phyloP scores from a whole-genome alignment of 2,888 invertebrate genomes.

The Ecdyonurus torrentis region DNA sequence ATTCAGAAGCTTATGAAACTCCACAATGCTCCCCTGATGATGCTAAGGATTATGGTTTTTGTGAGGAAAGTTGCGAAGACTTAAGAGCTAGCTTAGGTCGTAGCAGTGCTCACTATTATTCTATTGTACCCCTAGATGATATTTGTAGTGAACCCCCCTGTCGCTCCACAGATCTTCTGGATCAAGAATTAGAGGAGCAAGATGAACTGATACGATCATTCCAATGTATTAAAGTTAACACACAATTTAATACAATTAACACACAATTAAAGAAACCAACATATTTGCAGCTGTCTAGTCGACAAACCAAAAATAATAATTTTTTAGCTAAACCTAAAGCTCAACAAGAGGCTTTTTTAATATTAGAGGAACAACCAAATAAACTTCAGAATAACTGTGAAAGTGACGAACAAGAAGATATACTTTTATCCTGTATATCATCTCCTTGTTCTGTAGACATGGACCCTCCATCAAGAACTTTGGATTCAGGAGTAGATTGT shows the following conservation, averaged over 20 bases:
- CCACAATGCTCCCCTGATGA: conserved; percentile 30
- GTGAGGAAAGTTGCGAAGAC: not conserved
- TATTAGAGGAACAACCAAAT: not conserved
- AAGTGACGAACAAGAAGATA: conserved; percentile 7
- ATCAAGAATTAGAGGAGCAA: conserved; percentile 35
- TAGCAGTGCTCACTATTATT: conserved; percentile 1
- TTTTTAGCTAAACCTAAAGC: not conserved
- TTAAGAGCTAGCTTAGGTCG: not conserved
- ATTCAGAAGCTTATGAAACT: conserved; percentile 30
- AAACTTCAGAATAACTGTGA: conserved; percentile 1
- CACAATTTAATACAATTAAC: conserved; percentile 24
- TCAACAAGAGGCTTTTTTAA: not conserved
- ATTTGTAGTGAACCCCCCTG: conserved; percentile 24
- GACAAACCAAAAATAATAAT: conserved; percentile 20
- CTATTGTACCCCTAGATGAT: conserved; percentile 14
- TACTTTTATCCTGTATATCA: conserved; percentile 5
- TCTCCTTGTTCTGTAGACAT: conserved; percentile 6
- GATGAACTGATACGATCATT: conserved; percentile 34
- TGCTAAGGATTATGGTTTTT: conserved; percentile 6
- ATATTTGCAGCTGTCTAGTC: conserved; percentile 23
- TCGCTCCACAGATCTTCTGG: conserved; percentile 28
- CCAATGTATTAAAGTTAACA: conserved; percentile 26
- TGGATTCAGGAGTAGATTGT: conserved; percentile 8
- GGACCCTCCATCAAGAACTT: conserved; percentile 1
- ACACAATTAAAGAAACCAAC: conserved; percentile 21